These are phyloP conservation scores for Amiota mariae DNA, from an alignment of 2,888 invertebrate genomes.

Conservation along the genomic window DNA sequence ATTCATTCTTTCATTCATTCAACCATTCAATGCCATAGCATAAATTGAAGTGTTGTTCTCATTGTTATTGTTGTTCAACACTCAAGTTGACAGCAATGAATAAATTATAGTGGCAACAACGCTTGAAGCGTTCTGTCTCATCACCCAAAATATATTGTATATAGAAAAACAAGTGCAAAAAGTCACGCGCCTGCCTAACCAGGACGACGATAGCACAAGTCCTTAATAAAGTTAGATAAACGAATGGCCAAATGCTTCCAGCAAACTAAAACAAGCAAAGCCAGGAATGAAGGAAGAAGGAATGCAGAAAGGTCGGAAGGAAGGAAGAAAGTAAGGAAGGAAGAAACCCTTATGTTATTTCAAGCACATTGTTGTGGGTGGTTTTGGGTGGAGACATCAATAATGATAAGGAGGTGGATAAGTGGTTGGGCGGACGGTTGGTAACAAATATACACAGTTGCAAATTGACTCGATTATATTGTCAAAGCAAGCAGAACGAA, in stretches of 20 bases:
- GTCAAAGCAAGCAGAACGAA: conserved; percentile 42
- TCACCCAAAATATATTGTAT: conserved; percentile 29
- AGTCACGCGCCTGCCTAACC: conserved; percentile 67
- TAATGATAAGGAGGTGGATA: no score
- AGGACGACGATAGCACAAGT: neutral
- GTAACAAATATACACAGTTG: conserved; percentile 36
- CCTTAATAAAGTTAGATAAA: conserved; percentile 43
- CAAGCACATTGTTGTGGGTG: conserved; percentile 24
- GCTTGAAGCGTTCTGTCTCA: conserved; percentile 39
- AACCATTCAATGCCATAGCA: neutral
- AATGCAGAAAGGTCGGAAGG: no score
- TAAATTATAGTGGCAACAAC: conserved; percentile 60
- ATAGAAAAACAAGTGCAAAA: conserved; percentile 67
- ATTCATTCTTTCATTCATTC: neutral
- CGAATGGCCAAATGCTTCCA: conserved; percentile 22
- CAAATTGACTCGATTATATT: conserved; percentile 72
- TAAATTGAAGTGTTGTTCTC: conserved; percentile 18
- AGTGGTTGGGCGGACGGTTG: no score
- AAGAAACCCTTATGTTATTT: conserved; percentile 37
- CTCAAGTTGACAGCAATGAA: conserved; percentile 62
- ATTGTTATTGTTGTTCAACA: conserved; percentile 24
- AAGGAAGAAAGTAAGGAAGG: neutral
- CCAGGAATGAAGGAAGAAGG: no score
- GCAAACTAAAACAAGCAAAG: no score
- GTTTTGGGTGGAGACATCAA: neutral